Base-by-base conservation (phyloP, 2,888 invertebrate species). In the Hybos culiciformis region DNA sequence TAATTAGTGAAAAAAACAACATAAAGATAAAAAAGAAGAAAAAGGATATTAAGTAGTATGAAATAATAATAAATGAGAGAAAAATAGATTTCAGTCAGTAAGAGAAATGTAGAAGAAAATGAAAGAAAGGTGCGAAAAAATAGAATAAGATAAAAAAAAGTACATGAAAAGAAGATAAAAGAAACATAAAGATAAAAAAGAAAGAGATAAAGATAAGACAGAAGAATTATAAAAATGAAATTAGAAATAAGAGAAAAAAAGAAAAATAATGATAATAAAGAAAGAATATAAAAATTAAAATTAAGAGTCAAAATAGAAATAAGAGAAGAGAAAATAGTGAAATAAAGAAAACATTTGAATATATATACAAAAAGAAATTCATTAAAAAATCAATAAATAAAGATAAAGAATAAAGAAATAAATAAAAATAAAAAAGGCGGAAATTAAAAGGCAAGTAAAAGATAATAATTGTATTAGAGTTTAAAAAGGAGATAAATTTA, bases 171-270 rank as follows among this genome's bases (percentile, higher is more conserved):
- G 14, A 33, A 29, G 2, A 18, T n/a, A 32, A 20, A 33, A 31
- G 7, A 19, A 18, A 29, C 5, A 37, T 5, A 3, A 26, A 15
- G 17, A 12, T 19, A 2, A 21, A 15, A 38, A 14, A 38, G 38
- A 5, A 43, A 38, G 17, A 32, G 14, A 39, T n/a, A 12, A 34
- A 39, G 9, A 21, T 8, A 33, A 39, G 37, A 14, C 29, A 34
- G 24, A 39, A 37, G 40, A 37, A 31, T n/a, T 34, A 20, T 9
- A 21, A 24, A 12, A 19, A 23, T n/a, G 20, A 37, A 40, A 8
- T 12, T 24, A 14, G 26, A 17, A 12, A 19, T n/a, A 7, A 20
- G 15, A 19, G 14, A 21, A 39, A 34, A 20, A 42, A 21, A 29
- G 15, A 33, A 36, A 12, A 26, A 31, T 18, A n/a, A 18, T 6